Evolutionary conservation across 2,797 vertebrate genomes (phyloP), one percentile per base, ranked within the genome.

Genomic region (Nyctibius grandis): DNA sequence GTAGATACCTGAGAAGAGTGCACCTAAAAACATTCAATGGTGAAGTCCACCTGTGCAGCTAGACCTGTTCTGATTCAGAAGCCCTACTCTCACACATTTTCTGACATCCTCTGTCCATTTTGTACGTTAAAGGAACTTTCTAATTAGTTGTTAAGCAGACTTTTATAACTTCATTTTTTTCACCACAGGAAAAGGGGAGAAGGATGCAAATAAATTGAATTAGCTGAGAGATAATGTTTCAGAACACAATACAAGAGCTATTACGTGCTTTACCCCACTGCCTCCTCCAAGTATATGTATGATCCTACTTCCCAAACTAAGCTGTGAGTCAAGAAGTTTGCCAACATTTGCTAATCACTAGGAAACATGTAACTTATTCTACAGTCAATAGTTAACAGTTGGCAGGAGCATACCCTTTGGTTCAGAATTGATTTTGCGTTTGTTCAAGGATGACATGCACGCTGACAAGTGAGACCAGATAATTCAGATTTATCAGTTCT

Each of bases 391-490:
- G 90, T 86, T 88, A 93, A 51, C 59, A 93, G 64, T 95, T 97
- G 95, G 92, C 82, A 88, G 26, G 73, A 91, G 70, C 63, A 48
- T 57, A 91, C 72, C 74, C 89, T 97, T 95, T 89, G 85, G 44
- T 94, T 95, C 89, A 78, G 89, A 94, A 97, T 93, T 94, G 90
- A 97, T 94, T 97, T 96, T 97, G 77, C 89, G 89, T 97, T 96
- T 96, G 85, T 85, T 95, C 88, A 74, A 78, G 88, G 93, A 93
- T 95, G 79, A 95, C 96, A 91, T 89, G 59, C 29, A 65, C 74
- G 65, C 81, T 96, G 95, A 95, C 90, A 96, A 91, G 60, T 70
- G 85, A 85, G 89, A 95, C n/a, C 88, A 87, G 91, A 93, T 95
- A 88, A 95, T 94, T 96, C 91, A 95, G 74, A 96, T 85, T 95